Base-by-base conservation (phyloP, 2,113 vertebrate species). In the Pseudorhombus dupliciocellatus region DNA sequence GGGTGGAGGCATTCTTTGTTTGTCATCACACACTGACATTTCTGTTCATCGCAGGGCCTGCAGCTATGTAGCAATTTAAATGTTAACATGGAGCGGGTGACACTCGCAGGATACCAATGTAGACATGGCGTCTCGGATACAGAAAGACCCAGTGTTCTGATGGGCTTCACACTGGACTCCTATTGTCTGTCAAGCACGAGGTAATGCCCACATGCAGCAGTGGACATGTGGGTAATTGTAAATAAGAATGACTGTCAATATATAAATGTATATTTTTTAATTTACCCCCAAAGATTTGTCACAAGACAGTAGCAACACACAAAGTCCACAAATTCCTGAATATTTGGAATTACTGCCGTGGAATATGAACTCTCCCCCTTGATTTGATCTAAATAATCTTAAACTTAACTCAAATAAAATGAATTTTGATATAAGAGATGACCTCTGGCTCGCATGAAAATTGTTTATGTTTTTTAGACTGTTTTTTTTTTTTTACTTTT, bases 21-120 rank as follows among this genome's bases (percentile, higher is more conserved):
- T 80, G 75, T 87, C 77, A 81, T 86, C 84, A 70, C 76, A 84
- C 73, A 56, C 2, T 89, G 89, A 85, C 85, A 89, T 88, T 89
- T 84, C 69, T 72, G 80, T 77, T 88, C 80, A 63, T 87, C 73
- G 58, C 66, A 24, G 34, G 42, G 80, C 88, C 86, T 63, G 62
- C 58, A 68, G 87, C 80, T 1, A 54, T 46, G 44, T 22, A 80
- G 55, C 55, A 73, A 80, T 85, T 87, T 81, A 91, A 90, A 92
- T 87, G 88, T 88, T 88, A 87, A 81, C 77, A 70, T 75, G 70
- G 79, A 78, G 62, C 51, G 31, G 75, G 78, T 74, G 42, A 77
- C 9, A 40, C 59, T 57, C 60, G 53, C 75, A 66, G 84, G 58
- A 81, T 60, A 57, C 53, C 31, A 78, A 76, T 64, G 68, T 40